Percentiles rank a stretch among this genome's conserved stretches.
Conservation (phyloP, 2,888 invertebrate genomes). For the Idaea straminata region DNA sequence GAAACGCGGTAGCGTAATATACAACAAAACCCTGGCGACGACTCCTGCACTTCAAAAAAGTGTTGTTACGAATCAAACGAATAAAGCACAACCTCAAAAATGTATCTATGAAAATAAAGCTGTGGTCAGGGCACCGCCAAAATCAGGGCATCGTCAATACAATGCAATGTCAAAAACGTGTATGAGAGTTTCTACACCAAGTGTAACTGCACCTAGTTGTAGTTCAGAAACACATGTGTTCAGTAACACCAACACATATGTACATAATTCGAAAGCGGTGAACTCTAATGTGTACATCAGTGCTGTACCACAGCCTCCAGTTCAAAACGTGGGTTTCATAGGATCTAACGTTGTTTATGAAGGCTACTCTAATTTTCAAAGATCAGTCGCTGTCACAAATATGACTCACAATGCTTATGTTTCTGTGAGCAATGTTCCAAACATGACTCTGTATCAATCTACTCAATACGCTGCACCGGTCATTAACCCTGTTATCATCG, state of each 20-base stretch:
- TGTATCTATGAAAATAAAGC: not conserved
- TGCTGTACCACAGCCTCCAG: constrained; percentile 35
- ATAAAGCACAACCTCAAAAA: not conserved
- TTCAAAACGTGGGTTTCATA: constrained; percentile 52
- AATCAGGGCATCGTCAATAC: not conserved
- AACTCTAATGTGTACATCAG: constrained; percentile 37
- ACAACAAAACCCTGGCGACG: constrained; percentile 8
- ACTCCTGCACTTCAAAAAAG: not conserved
- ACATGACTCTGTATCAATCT: constrained; percentile 46
- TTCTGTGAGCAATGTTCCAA: constrained; percentile 39
- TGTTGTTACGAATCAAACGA: not conserved
- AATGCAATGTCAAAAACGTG: not conserved
- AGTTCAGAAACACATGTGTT: not conserved
- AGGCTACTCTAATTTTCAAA: constrained; percentile 39
- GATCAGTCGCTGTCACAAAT: constrained; percentile 27
- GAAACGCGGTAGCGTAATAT: constrained; percentile 19
- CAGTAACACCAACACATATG: not conserved
- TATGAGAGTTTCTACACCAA: not conserved
- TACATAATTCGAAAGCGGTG: not conserved
- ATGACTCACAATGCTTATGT: constrained; percentile 38
- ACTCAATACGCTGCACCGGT: constrained; percentile 46
- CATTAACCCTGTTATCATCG: constrained; percentile 45
- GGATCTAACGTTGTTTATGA: constrained; percentile 51
- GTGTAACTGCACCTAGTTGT: not conserved
- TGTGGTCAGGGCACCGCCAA: not conserved